Conservation (phyloP, 2,113 vertebrate genomes). For the human region DNA sequence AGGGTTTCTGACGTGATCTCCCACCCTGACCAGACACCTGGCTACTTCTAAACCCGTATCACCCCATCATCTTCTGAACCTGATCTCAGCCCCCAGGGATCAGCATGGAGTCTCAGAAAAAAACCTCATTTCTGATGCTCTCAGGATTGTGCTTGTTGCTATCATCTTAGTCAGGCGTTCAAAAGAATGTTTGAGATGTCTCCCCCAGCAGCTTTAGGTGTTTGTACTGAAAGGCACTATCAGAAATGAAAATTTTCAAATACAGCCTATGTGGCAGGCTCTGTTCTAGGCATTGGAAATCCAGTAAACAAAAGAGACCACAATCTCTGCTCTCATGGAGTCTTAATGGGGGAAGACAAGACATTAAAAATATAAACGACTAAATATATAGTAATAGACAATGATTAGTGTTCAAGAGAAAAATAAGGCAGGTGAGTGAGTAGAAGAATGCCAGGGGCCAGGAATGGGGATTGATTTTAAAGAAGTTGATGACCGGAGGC, state of each 20-base stretch:
- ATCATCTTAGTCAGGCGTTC: background rate
- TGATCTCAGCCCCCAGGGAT: background rate
- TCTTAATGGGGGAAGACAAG: background rate
- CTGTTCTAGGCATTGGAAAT: background rate
- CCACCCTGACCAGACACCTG: background rate
- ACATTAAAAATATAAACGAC: background rate
- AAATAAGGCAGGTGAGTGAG: background rate
- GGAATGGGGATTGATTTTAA: too few relatives aligned
- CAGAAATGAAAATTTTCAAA: background rate
- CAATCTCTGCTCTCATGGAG: background rate
- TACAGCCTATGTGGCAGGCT: background rate
- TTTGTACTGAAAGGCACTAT: background rate
- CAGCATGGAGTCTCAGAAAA: background rate
- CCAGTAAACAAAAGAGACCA: background rate
- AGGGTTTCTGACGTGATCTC: background rate
- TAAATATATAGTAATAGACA: background rate
- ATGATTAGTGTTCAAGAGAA: background rate
- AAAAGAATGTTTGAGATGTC: background rate
- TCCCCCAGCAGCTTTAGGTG: background rate
- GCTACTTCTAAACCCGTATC: background rate
- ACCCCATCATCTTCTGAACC: background rate
- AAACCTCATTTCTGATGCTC: background rate
- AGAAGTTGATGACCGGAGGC: background rate
- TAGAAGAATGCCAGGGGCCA: background rate
- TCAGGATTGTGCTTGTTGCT: background rate